These are phyloP conservation scores for Anorthoa munda DNA, from an alignment of 2,888 invertebrate genomes.

Conservation along the genomic window DNA sequence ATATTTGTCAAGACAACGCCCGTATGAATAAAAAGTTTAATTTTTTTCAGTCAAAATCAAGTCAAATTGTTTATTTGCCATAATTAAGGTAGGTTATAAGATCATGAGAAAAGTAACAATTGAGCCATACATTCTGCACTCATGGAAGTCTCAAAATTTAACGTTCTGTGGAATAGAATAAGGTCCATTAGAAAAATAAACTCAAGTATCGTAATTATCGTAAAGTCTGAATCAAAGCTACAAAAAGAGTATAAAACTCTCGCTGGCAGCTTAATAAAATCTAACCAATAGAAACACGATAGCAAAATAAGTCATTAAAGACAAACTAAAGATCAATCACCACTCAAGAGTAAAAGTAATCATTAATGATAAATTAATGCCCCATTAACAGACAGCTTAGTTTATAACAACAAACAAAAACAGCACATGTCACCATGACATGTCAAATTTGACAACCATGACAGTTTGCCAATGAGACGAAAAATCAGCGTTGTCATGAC, in stretches of 20 bases:
- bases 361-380: conserved; percentile 39
- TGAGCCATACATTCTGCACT: no score
- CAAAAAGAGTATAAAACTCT: not conserved
- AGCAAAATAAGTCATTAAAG: not conserved
- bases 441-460: conserved; percentile 19
- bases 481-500: conserved; percentile 49
- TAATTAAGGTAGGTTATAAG: no score
- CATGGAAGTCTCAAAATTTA: no score
- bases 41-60: no score
- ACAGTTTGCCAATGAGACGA: conserved; percentile 39
- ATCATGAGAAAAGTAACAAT: no score
- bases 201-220: not conserved
- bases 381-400: conserved; percentile 35
- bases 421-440: conserved; percentile 50
- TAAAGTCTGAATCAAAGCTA: not conserved
- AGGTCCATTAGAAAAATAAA: no score
- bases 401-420: conserved; percentile 44
- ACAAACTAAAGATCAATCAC: not conserved
- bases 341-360: conserved; percentile 35
- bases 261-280: not conserved
- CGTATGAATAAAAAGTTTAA: no score
- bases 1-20: no score
- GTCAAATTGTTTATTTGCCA: no score
- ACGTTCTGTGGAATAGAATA: no score
- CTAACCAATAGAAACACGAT: not conserved